A percentile compares a stretch with the other conserved stretches of the same genome.
These are phyloP conservation scores for Sinhomidia bicolor DNA, from an alignment of 2,888 invertebrate genomes.

Conservation along the genomic window DNA sequence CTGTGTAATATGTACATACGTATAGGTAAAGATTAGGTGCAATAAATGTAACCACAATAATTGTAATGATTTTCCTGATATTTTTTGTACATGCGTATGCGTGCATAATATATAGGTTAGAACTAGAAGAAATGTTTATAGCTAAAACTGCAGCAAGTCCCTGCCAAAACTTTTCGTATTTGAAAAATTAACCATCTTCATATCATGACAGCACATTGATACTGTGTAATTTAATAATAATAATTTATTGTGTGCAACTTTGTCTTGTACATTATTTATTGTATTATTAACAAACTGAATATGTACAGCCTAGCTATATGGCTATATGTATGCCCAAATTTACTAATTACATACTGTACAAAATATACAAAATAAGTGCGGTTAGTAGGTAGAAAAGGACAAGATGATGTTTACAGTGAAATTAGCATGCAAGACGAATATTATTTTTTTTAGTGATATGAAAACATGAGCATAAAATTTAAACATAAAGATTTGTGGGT, in stretches of 20 bases:
- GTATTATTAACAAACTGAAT: no score
- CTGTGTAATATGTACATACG: not conserved
- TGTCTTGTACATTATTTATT: not conserved
- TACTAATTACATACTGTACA: no score
- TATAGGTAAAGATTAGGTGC: not conserved
- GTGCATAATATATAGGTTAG: no score
- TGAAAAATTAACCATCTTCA: no score
- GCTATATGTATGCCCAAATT: no score
- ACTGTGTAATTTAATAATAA: no score
- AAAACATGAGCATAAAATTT: not conserved
- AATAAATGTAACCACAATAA: slow-evolving; percentile 25
- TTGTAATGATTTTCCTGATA: slow-evolving; percentile 48
- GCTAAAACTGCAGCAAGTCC: not conserved
- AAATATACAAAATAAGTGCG: no score
- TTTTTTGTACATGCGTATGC: not conserved
- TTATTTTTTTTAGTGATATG: not conserved
- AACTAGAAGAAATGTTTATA: no score
- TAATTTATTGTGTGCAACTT: not conserved
- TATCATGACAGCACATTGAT: no score
- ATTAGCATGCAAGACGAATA: slow-evolving; percentile 50
- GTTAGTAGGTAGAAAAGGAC: not conserved
- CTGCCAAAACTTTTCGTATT: no score
- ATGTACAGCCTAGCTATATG: no score
- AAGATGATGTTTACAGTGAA: not conserved
- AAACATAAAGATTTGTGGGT: no score